Evolutionary conservation across 2,888 invertebrate genomes (phyloP), one percentile per base, ranked within the genome.

Genomic region (Philonicus albiceps): DNA sequence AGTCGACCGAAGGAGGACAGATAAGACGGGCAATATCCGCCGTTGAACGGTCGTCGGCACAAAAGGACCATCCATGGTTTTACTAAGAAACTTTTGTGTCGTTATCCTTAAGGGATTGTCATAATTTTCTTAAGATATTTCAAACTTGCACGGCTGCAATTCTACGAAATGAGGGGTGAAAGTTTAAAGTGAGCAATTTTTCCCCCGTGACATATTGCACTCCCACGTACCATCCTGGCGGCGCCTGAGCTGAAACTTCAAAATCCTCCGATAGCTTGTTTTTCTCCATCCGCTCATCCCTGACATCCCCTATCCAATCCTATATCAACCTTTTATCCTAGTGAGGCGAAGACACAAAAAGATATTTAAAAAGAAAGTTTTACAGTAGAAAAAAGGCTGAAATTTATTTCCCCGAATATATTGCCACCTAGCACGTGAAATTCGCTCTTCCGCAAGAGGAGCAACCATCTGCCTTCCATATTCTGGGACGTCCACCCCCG

Each of bases 171-270:
- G 55, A 86, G 74, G 53, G 55, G 49, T 34, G 78, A 86, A 86
- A 86, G 78, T 78, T 78, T 86, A 76, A 86, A 86, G 86, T 86
- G 86, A 80, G 78, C 86, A 86, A 86, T 86, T 86, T 86, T 78
- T 86, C 86, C 86, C 86, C 40, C 75, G 86, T 86, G 86, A 86
- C 86, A 86, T 86, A 86, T 86, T 86, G 86, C 86, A 86, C 86
- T 80, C 86, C 75, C 43, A 86, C 64, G 78, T 86, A 86, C 86
- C 49, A 86, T 86, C 86, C 27, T 16, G 16, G 13, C 74, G 34
- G 53, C 27, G 76, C 19, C 31, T 3, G 19, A 27, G 49, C 37
- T 74, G 64, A 86, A 55, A 76, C 76, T 76, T 76, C 31, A 76
- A 86, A 53, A 40, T n/a, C 85, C 76, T 34, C 37, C 49, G 74